Evolutionary conservation across 2,113 vertebrate genomes (phyloP).

Genomic region (Arvicanthis niloticus): DNA sequence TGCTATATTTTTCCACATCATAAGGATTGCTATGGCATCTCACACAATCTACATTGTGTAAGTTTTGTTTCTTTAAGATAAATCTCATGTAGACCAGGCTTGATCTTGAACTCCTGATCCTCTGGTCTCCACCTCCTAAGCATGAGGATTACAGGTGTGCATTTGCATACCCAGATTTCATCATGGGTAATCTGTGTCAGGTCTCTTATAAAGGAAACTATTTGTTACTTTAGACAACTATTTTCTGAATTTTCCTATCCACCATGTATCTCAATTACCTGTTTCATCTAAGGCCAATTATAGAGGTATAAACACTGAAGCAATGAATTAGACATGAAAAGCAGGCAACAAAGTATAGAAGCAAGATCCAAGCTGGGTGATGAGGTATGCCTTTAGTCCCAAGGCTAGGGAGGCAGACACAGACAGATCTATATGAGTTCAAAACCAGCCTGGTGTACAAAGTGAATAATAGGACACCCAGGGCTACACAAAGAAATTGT

Average conservation of each 20-base stretch:
- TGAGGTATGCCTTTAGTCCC: neutral
- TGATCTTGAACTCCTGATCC: neutral
- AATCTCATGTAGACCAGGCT: neutral
- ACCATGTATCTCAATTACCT: neutral
- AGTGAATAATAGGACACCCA: neutral
- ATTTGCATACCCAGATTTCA: neutral
- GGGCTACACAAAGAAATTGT: neutral
- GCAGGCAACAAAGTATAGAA: neutral
- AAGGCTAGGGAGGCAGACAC: neutral
- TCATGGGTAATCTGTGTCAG: too few relatives aligned
- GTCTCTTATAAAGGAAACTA: neutral
- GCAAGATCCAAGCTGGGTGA: neutral
- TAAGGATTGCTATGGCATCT: neutral
- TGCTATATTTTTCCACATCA: neutral
- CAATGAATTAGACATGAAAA: neutral
- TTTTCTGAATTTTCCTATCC: conserved; percentile 17
- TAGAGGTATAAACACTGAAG: conserved; percentile 1
- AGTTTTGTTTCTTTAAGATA: neutral
- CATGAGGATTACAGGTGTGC: neutral
- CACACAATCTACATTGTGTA: neutral
- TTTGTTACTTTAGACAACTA: neutral
- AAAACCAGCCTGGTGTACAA: neutral
- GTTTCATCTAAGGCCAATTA: neutral
- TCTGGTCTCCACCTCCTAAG: neutral
- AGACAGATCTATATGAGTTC: neutral